These are phyloP conservation scores for Oncorhynchus masou DNA, from an alignment of 2,113 vertebrate genomes.

Conservation along the genomic window DNA sequence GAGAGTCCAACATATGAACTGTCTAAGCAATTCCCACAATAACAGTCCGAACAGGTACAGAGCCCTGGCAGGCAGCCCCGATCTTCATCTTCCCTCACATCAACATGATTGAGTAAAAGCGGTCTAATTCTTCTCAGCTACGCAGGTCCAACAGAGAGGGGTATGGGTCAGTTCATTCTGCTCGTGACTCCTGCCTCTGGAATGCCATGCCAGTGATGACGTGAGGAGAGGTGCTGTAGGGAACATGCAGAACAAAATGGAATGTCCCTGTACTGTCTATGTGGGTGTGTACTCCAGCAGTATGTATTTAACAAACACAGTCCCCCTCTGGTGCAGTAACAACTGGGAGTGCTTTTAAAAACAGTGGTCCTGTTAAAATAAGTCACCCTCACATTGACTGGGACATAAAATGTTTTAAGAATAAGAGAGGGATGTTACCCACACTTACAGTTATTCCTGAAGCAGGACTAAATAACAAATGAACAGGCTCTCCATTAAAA, in stretches of 20 bases:
- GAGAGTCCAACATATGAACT: too few relatives aligned
- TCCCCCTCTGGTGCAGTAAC: neutral
- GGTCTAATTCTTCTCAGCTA: neutral
- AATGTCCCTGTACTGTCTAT: neutral
- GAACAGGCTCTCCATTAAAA: neutral
- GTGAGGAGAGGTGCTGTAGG: neutral
- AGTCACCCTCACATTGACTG: neutral
- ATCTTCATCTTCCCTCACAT: neutral
- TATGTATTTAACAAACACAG: neutral
- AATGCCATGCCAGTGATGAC: constrained; percentile 6
- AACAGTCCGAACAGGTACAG: too few relatives aligned
- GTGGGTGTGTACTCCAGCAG: neutral
- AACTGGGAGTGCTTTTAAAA: neutral
- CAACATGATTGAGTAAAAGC: neutral
- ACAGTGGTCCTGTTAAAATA: constrained; percentile 8
- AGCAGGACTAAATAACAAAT: neutral
- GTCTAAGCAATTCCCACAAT: too few relatives aligned
- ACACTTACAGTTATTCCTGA: neutral
- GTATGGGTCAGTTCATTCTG: neutral
- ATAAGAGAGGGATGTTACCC: neutral
- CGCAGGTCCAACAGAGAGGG: neutral
- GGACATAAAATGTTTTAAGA: neutral
- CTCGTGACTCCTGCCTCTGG: constrained; percentile 10
- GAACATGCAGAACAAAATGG: constrained; percentile 7
- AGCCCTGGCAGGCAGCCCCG: too few relatives aligned